These are phyloP conservation scores for Buphagus erythrorhynchus DNA, from an alignment of 2,797 vertebrate genomes.

Conservation along the genomic window DNA sequence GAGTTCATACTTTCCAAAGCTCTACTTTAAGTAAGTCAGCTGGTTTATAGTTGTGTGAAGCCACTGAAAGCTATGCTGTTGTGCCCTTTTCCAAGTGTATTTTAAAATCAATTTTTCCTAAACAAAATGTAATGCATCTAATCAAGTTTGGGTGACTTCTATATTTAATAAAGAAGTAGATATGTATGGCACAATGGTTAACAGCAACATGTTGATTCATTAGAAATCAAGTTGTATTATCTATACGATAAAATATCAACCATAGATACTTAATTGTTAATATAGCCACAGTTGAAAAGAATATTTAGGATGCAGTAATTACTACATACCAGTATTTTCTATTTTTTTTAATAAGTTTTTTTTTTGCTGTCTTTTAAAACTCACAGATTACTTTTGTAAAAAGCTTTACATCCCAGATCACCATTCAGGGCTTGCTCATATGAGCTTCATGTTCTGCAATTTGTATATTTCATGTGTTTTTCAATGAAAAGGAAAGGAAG, in stretches of 20 bases:
- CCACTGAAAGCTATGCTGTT: background rate
- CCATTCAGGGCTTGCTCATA: background rate
- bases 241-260: background rate
- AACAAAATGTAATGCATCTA: background rate
- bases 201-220: background rate
- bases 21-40: background rate
- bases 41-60: background rate
- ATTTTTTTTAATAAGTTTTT: background rate
- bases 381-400: background rate
- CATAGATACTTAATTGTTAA: background rate
- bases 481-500: background rate
- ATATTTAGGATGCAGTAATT: background rate
- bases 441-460: background rate
- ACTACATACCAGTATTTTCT: background rate
- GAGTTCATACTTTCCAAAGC: background rate
- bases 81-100: background rate
- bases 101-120: background rate
- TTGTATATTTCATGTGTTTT: background rate
- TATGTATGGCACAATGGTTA: background rate
- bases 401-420: background rate
- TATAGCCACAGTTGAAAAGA: background rate
- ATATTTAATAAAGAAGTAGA: background rate
- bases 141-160: background rate
- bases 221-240: background rate
- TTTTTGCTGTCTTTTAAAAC: background rate